A percentile compares a stretch with the other conserved stretches of the same genome.
Evolutionary conservation across 2,113 vertebrate species (phyloP).

Genomic region (Microtus oregoni): DNA sequence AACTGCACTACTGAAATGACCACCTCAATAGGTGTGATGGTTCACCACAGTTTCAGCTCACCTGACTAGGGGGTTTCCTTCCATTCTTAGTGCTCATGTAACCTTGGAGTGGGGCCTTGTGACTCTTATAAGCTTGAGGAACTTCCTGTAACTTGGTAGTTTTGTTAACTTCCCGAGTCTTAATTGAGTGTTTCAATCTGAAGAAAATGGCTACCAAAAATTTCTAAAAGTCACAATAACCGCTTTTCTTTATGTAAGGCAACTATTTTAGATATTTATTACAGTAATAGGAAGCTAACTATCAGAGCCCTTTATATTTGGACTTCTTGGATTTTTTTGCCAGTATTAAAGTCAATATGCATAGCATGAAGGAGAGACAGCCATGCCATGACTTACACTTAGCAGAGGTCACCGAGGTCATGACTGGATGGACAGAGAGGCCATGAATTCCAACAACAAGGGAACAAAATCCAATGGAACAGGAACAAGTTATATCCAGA

Average conservation of each 20-base stretch:
- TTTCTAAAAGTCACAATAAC: neutral
- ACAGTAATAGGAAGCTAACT: neutral
- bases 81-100: neutral
- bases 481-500: neutral
- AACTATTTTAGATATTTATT: neutral
- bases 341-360: neutral
- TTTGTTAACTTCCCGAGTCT: neutral
- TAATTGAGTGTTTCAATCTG: neutral
- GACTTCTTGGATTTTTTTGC: neutral
- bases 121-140: neutral
- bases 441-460: neutral
- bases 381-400: neutral
- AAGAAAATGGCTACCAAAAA: neutral
- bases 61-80: neutral
- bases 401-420: neutral
- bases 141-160: neutral
- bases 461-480: neutral
- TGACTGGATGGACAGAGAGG: neutral
- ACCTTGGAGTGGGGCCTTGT: too few species aligned
- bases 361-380: neutral
- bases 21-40: neutral
- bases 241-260: neutral
- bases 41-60: neutral
- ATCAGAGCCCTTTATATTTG: neutral
- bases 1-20: neutral